phyloP scores from a whole-genome alignment of 2,113 vertebrate genomes.

The Sclerurus mexicanus region DNA sequence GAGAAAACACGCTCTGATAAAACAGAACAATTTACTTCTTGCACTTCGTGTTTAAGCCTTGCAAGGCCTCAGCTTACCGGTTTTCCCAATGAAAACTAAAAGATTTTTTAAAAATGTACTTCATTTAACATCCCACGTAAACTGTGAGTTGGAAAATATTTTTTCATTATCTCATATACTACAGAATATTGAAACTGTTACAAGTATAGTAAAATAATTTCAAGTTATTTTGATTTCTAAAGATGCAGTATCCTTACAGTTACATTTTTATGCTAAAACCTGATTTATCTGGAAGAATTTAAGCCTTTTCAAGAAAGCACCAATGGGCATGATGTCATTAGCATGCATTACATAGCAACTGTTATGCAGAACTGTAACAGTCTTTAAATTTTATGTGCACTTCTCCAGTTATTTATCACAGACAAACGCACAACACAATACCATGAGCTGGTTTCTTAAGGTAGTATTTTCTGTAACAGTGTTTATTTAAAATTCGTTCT shows the following conservation, averaged over 20 bases:
- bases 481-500: constrained; percentile 51
- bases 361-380: constrained; percentile 42
- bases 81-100: constrained; percentile 76
- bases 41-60: constrained; percentile 35
- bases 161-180: constrained; percentile 85
- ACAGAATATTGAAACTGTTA: constrained; percentile 83
- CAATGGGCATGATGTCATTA: constrained; percentile 41
- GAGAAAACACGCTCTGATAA: constrained; percentile 18
- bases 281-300: constrained; percentile 45
- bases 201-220: constrained; percentile 85
- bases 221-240: constrained; percentile 65
- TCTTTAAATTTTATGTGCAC: constrained; percentile 49
- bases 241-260: constrained; percentile 78
- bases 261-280: constrained; percentile 46
- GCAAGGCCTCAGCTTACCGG: constrained; percentile 57
- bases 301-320: constrained; percentile 62
- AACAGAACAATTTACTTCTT: constrained; percentile 13
- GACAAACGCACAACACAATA: constrained; percentile 63
- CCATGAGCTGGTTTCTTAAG: constrained; percentile 59
- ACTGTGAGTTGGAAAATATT: constrained; percentile 83
- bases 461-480: constrained; percentile 43
- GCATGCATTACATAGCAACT: constrained; percentile 3
- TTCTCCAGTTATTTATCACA: constrained; percentile 67
- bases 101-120: constrained; percentile 69
- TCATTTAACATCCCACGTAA: constrained; percentile 84